These are phyloP conservation scores for Cephalopholis sonnerati DNA, from an alignment of 2,113 vertebrate genomes.

Conservation along the genomic window DNA sequence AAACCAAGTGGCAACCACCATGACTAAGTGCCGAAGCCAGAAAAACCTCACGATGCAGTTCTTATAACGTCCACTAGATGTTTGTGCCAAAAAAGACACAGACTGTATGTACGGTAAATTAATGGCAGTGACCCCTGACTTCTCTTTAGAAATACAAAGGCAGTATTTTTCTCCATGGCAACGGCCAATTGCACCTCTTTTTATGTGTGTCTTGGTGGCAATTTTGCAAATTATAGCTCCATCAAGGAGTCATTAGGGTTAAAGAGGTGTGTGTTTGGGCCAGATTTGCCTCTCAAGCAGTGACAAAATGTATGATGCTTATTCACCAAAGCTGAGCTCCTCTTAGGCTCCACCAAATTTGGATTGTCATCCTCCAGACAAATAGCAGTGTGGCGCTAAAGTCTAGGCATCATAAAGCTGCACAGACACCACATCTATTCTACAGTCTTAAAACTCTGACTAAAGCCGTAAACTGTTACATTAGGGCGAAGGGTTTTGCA, in stretches of 20 bases:
- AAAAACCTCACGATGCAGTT: slow-evolving; percentile 19
- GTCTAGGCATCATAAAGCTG: slow-evolving; percentile 21
- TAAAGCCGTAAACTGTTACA: slow-evolving; percentile 42
- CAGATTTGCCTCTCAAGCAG: slow-evolving; percentile 7
- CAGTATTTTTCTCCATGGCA: neutral
- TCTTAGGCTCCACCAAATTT: slow-evolving; percentile 12
- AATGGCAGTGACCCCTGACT: neutral
- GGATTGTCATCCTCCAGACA: slow-evolving; percentile 27
- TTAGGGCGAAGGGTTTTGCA: slow-evolving; percentile 41
- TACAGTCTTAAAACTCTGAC: slow-evolving; percentile 22
- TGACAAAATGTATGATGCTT: neutral
- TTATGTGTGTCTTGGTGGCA: neutral
- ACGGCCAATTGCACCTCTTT: neutral
- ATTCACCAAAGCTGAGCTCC: neutral
- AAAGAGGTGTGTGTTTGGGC: slow-evolving; percentile 13
- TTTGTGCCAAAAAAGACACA: slow-evolving; percentile 1
- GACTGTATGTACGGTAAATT: neutral
- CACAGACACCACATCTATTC: slow-evolving; percentile 30
- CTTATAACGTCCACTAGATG: slow-evolving; percentile 25
- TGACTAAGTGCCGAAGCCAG: slow-evolving; percentile 23
- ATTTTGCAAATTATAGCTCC: slow-evolving; percentile 23
- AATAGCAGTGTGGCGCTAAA: slow-evolving; percentile 26
- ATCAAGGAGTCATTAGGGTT: slow-evolving; percentile 18
- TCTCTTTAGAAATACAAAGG: neutral
- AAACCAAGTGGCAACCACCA: slow-evolving; percentile 45